Evolutionary conservation across 30 jellyfish, hydroid and myxozoan genomes (phyloP), one percentile per base, ranked within the genome.

Genomic region (Aurelia coerulea): DNA sequence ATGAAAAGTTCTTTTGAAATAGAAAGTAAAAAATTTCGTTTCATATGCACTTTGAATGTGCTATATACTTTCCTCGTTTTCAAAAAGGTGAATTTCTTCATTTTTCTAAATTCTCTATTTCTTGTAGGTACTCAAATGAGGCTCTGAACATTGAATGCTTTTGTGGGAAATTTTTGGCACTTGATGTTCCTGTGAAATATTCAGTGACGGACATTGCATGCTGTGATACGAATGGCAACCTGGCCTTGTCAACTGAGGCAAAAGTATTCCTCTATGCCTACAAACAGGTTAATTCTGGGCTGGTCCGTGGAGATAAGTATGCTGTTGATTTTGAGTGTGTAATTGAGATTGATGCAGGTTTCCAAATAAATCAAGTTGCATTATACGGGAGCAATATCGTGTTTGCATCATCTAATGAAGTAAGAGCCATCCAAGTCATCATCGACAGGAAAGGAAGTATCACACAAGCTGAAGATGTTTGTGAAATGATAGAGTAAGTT

Each of bases 391-490:
- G 58, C 73, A 69, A 85, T 67, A 49, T 95, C 17, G 96, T 89
- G 17, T 71, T 95, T 80, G 96, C 97, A 5, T 95, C 97, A 9
- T 34, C 65, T 15, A 73, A 73, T 86, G 99, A 95, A 87, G 53
- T 95, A 10, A 62, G 95, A 39, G 97, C 76, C 17, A 62, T 95
- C 49, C 92, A 95, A 54, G 79, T 95, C 62, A 68, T 34, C 51
- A 33, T 79, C 10, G 89, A 79, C 35, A 60, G 70, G 62, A 90
- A 81, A 37, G 97, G 67, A 23, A 84, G 76, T n/a, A 68, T 95
- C 19, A 73, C 80, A 14, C 96, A 89, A 71, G 99, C 95, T 32
- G 99, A 95, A 81, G 99, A 95, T 63, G 96, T 90, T 11, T 68
- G 83, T 49, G 81, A 85, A 51, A 52, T 82, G 18, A 41, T 91